Percentiles rank a stretch among this genome's conserved stretches.
These are phyloP conservation scores for Dorcus parallelipipedus DNA, from an alignment of 2,888 invertebrate species.

Conservation along the genomic window DNA sequence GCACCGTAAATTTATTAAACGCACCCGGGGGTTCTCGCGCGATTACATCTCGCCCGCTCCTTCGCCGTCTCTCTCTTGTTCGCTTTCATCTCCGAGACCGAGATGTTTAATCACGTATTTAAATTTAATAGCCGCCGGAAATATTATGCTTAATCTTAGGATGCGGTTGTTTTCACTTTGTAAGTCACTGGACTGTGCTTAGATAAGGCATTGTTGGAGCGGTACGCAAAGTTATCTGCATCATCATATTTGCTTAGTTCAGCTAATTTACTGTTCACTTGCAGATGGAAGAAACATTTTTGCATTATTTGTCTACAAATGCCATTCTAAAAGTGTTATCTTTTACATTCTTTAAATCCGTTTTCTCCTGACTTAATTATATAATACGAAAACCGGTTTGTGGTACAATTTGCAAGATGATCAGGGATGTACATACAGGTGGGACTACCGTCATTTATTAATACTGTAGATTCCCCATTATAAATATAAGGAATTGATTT, in stretches of 20 bases:
- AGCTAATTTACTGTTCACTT: too few species aligned
- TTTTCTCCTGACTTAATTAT: too few species aligned
- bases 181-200: conserved; percentile 34
- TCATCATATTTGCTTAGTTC: not conserved
- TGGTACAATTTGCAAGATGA: too few species aligned
- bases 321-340: not conserved
- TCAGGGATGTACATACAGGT: too few species aligned
- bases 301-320: not conserved
- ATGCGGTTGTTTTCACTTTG: conserved; percentile 35
- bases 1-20: conserved; percentile 36
- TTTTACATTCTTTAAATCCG: too few species aligned
- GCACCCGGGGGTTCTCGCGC: conserved; percentile 28
- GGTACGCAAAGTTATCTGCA: not conserved
- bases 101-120: conserved; percentile 25
- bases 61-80: conserved; percentile 12
- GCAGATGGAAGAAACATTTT: not conserved
- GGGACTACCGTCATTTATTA: too few species aligned
- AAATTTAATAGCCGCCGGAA: conserved; percentile 31
- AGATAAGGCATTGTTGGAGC: conserved; percentile 27
- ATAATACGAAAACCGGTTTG: too few species aligned
- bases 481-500: too few species aligned
- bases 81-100: conserved; percentile 12
- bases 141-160: conserved; percentile 33
- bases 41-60: conserved; percentile 26
- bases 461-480: too few species aligned